phyloP scores from a whole-genome alignment of 2,113 vertebrate species.

The Paedocypris sp. region DNA sequence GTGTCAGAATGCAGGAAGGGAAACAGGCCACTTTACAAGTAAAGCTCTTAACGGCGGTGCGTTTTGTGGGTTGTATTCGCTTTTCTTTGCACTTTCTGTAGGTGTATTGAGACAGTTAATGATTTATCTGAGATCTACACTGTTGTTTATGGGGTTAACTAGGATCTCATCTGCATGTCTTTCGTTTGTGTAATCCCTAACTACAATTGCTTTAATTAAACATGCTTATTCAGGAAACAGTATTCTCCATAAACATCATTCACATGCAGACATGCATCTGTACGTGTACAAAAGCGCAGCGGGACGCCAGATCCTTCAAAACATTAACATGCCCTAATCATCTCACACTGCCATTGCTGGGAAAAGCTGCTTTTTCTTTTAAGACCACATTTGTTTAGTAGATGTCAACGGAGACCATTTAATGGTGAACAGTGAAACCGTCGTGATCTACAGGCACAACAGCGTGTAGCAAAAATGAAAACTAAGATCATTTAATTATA shows the following conservation, averaged over 20 bases:
- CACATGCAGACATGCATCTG: constrained; percentile 37
- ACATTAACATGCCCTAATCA: constrained; percentile 34
- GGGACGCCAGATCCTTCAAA: constrained; percentile 29
- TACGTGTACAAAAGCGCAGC: constrained; percentile 18
- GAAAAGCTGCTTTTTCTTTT: constrained; percentile 6
- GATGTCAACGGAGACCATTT: constrained; percentile 3
- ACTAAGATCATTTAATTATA: too few relatives aligned
- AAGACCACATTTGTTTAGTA: constrained; percentile 22
- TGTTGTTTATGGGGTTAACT: constrained; percentile 47
- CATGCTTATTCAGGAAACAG: constrained; percentile 48
- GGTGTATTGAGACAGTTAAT: constrained; percentile 45
- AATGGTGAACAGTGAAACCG: too few relatives aligned
- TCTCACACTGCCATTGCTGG: constrained; percentile 11
- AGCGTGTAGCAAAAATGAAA: not conserved
- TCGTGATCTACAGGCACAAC: too few relatives aligned
- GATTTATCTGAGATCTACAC: constrained; percentile 58
- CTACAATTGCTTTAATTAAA: constrained; percentile 58
- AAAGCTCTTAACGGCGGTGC: not conserved
- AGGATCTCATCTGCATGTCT: constrained; percentile 61
- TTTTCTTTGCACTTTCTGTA: not conserved
- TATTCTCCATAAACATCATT: constrained; percentile 45
- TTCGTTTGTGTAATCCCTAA: constrained; percentile 56
- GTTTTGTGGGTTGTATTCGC: not conserved
- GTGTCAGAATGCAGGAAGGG: not conserved
- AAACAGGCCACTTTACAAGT: not conserved